phyloP scores from a whole-genome alignment of 2,888 invertebrate genomes.

The Scotopteryx bipunctaria region DNA sequence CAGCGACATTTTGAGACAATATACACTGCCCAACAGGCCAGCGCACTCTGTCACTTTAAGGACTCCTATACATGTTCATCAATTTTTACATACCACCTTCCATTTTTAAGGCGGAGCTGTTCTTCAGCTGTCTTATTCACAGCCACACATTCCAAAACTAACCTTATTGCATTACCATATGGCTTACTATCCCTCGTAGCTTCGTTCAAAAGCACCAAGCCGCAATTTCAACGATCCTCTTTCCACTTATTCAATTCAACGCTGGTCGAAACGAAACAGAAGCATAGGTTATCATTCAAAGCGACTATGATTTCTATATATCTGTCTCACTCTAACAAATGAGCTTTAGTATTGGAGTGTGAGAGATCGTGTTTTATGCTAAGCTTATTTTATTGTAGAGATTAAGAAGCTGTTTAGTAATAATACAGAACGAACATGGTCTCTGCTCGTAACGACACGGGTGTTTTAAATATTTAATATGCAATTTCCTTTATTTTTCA shows the following conservation, averaged over 20 bases:
- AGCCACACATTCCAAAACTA: conserved; percentile 34
- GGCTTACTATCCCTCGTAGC: conserved; percentile 33
- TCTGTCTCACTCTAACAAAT: conserved; percentile 50
- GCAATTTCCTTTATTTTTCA: conserved; percentile 77
- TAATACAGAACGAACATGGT: conserved; percentile 78
- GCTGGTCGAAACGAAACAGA: conserved; percentile 66
- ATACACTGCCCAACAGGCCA: conserved; percentile 81
- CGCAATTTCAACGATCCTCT: conserved; percentile 64
- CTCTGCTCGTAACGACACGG: conserved; percentile 71
- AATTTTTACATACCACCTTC: conserved; percentile 84
- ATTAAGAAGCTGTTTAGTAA: conserved; percentile 80
- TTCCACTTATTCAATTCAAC: conserved; percentile 53
- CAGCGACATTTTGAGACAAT: conserved; percentile 81
- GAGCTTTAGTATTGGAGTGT: conserved; percentile 47
- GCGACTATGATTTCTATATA: conserved; percentile 39
- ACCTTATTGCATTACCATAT: conserved; percentile 4
- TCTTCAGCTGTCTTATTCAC: conserved; percentile 63
- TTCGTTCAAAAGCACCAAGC: conserved; percentile 53
- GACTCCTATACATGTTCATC: conserved; percentile 83
- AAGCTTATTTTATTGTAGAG: conserved; percentile 57
- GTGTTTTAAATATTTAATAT: conserved; percentile 80
- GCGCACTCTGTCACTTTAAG: conserved; percentile 83
- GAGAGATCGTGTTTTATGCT: conserved; percentile 52
- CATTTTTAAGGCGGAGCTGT: conserved; percentile 84
- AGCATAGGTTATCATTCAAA: conserved; percentile 42